phyloP scores from a whole-genome alignment of 2,888 invertebrate species.

The Eilema sororculum region DNA sequence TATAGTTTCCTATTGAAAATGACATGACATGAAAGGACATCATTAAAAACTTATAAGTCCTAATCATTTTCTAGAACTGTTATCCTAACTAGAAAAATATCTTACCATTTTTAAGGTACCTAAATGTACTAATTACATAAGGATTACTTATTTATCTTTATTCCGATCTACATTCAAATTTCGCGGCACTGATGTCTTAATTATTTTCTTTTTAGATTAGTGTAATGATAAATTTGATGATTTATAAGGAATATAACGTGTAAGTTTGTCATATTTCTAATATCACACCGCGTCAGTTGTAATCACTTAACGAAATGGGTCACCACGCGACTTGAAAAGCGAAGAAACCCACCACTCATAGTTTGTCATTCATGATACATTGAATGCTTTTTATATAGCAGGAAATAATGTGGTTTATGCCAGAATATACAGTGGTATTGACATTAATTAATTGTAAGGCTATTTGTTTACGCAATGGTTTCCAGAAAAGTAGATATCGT shows the following conservation, averaged over 20 bases:
- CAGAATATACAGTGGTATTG: no score
- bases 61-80: neutral
- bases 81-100: neutral
- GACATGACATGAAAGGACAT: no score
- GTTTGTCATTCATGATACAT: slow-evolving; percentile 1
- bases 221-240: no score
- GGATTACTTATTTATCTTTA: neutral
- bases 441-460: no score
- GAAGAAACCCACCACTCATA: slow-evolving; percentile 22
- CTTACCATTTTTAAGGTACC: neutral
- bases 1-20: no score
- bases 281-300: slow-evolving; percentile 29
- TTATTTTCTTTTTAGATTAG: neutral
- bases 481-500: no score
- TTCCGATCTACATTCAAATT: slow-evolving; percentile 15
- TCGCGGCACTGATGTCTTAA: slow-evolving; percentile 7
- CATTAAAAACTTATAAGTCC: neutral
- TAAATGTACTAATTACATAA: neutral
- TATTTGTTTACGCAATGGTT: no score
- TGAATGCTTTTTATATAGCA: neutral
- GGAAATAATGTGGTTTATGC: neutral
- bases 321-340: slow-evolving; percentile 18
- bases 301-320: slow-evolving; percentile 44
- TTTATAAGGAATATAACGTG: neutral
- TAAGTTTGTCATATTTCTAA: slow-evolving; percentile 25